Evolutionary conservation across 2,113 vertebrate genomes (phyloP).

Genomic region (Triplophysa tibetana): DNA sequence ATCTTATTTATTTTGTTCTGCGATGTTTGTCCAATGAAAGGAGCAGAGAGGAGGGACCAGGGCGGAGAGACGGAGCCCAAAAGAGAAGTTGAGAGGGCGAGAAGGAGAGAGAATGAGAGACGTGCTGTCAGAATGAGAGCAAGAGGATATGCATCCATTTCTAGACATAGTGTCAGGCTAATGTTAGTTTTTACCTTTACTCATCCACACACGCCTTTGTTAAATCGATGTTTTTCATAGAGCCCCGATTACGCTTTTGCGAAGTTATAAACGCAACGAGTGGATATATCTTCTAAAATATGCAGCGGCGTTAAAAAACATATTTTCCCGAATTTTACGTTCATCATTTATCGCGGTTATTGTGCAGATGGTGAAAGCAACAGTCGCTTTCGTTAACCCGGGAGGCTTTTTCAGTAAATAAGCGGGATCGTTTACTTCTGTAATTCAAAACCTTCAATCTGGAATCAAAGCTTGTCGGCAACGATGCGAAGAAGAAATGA

Average conservation of each 20-base stretch:
- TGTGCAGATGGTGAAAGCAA: slow-evolving; percentile 20
- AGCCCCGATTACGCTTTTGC: neutral
- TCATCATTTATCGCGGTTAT: slow-evolving; percentile 3
- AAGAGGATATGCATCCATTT: slow-evolving; percentile 28
- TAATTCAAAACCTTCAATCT: slow-evolving; percentile 28
- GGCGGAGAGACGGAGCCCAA: slow-evolving; percentile 63
- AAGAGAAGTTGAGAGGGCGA: slow-evolving; percentile 47
- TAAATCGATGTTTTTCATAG: neutral
- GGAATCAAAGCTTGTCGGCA: slow-evolving; percentile 66
- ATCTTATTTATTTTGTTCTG: slow-evolving; percentile 54
- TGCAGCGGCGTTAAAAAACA: neutral
- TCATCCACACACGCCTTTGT: slow-evolving; percentile 29
- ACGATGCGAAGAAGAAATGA: slow-evolving; percentile 58
- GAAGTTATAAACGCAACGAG: slow-evolving; percentile 65
- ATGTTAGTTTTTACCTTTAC: slow-evolving; percentile 23
- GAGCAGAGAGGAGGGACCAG: slow-evolving; percentile 52
- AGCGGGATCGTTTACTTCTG: slow-evolving; percentile 7
- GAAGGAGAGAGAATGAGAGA: slow-evolving; percentile 60
- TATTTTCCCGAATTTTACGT: neutral
- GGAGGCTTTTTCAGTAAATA: slow-evolving; percentile 22
- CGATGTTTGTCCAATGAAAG: slow-evolving; percentile 69
- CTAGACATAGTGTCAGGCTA: slow-evolving; percentile 4
- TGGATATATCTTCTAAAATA: slow-evolving; percentile 24
- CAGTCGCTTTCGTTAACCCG: neutral
- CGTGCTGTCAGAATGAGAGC: slow-evolving; percentile 57